A percentile compares a stretch with the other conserved stretches of the same genome.
phyloP scores from a whole-genome alignment of 2,113 vertebrate species.

The Tetraodon nigroviridis region DNA sequence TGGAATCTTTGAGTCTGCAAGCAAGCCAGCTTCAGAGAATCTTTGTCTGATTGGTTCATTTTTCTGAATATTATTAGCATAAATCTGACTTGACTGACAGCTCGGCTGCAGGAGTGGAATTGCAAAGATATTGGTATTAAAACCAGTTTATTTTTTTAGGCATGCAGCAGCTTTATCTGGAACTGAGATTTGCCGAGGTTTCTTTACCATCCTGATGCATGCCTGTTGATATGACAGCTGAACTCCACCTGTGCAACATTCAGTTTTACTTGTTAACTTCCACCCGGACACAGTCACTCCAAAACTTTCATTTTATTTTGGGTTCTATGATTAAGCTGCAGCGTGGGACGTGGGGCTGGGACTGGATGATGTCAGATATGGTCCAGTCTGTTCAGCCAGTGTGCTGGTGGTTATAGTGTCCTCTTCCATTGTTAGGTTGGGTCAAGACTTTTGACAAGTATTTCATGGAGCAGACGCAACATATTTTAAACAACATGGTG shows the following conservation, averaged over 20 bases:
- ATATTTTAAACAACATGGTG: slow-evolving; percentile 97
- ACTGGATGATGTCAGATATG: not conserved
- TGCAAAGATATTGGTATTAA: slow-evolving; percentile 27
- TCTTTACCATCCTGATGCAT: slow-evolving; percentile 30
- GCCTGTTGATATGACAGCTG: slow-evolving; percentile 31
- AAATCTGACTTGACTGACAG: slow-evolving; percentile 32
- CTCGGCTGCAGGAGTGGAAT: slow-evolving; percentile 34
- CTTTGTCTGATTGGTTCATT: slow-evolving; percentile 4
- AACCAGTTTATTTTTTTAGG: slow-evolving; percentile 24
- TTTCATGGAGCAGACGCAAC: slow-evolving; percentile 93
- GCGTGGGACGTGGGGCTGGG: not conserved
- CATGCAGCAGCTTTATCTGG: slow-evolving; percentile 37
- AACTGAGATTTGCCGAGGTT: slow-evolving; percentile 46
- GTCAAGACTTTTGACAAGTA: slow-evolving; percentile 99
- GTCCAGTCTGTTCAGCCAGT: slow-evolving; percentile 10
- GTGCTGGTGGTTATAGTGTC: not conserved
- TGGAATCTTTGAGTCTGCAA: not conserved
- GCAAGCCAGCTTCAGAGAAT: not conserved
- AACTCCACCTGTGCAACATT: not conserved
- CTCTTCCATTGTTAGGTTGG: slow-evolving; percentile 79
- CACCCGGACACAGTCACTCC: not conserved
- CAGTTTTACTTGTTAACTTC: not conserved
- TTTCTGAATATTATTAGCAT: slow-evolving; percentile 20
- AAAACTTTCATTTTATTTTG: not conserved
- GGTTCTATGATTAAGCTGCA: not conserved